Evolutionary conservation across 1,140 invertebrate genomes (phyloP).

Genomic region (Pseudomyrmex pallidus): DNA sequence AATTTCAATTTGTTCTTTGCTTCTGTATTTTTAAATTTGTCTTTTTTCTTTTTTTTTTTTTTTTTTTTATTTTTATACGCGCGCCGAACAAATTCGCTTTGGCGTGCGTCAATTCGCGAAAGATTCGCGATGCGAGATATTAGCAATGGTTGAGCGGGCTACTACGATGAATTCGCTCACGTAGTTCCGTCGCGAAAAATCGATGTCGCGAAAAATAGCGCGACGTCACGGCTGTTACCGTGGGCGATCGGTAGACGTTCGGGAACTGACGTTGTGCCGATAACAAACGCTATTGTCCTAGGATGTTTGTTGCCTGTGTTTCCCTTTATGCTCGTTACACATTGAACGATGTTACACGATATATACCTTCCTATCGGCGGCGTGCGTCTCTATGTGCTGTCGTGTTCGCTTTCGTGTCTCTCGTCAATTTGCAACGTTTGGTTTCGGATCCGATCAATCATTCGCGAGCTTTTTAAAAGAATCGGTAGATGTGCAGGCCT

Average conservation of each 20-base stretch:
- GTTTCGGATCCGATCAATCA: conserved; percentile 42
- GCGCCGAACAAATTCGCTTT: not conserved
- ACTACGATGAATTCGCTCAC: not conserved
- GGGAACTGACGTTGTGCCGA: conserved; percentile 55
- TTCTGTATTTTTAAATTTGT: conserved; percentile 3
- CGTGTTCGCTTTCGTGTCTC: conserved; percentile 67
- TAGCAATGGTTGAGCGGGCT: conserved; percentile 2
- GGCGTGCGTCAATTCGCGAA: not conserved
- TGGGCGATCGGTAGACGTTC: conserved; percentile 51
- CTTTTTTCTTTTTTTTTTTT: not conserved
- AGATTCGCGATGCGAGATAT: conserved; percentile 5
- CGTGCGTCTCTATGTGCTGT: conserved; percentile 50
- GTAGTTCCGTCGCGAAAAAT: conserved; percentile 19
- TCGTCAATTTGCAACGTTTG: conserved; percentile 61
- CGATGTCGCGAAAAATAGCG: conserved; percentile 35
- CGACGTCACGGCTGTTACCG: conserved; percentile 52
- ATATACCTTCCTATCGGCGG: conserved; percentile 30
- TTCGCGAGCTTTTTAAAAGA: conserved; percentile 11
- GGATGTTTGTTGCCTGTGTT: conserved; percentile 82
- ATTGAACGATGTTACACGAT: conserved; percentile 63
- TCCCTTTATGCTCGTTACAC: conserved; percentile 72
- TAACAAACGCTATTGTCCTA: conserved; percentile 77
- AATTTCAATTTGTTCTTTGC: not conserved
- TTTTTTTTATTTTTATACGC: not conserved
- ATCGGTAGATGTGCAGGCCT: conserved; percentile 8